A percentile compares a stretch with the other conserved stretches of the same genome.
These are phyloP conservation scores for Neodiprion lecontei DNA, from an alignment of 1,140 invertebrate genomes.

Conservation along the genomic window DNA sequence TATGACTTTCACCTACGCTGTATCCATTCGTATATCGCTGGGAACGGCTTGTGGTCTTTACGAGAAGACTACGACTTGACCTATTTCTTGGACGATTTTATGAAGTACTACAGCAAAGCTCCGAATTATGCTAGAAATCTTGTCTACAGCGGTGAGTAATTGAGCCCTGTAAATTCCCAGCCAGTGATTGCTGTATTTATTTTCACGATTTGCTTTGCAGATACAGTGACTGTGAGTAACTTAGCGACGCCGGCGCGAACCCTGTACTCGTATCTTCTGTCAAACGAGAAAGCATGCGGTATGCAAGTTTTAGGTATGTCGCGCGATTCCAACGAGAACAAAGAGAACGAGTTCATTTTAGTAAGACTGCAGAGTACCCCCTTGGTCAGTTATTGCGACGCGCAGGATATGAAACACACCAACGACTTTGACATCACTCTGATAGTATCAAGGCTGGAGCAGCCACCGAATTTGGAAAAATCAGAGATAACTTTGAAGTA, in stretches of 20 bases:
- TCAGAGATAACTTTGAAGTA: constrained; percentile 72
- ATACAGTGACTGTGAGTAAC: constrained; percentile 66
- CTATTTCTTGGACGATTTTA: constrained; percentile 83
- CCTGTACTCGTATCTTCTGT: constrained; percentile 77
- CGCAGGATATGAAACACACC: constrained; percentile 68
- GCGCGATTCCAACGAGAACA: constrained; percentile 53
- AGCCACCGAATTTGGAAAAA: constrained; percentile 50
- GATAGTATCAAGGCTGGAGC: constrained; percentile 68
- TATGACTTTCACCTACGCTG: constrained; percentile 86
- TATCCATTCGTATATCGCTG: constrained; percentile 75
- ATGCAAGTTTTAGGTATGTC: constrained; percentile 77
- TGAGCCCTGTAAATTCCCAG: constrained; percentile 17
- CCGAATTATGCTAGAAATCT: constrained; percentile 85
- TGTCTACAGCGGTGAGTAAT: constrained; percentile 70
- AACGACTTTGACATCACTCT: constrained; percentile 77
- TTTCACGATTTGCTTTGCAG: constrained; percentile 53
- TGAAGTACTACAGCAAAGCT: constrained; percentile 83
- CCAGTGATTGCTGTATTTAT: constrained; percentile 25
- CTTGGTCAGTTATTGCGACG: constrained; percentile 68
- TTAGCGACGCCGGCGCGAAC: constrained; percentile 71
- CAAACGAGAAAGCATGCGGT: constrained; percentile 73
- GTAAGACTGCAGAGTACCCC: constrained; percentile 68
- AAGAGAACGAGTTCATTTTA: constrained; percentile 67
- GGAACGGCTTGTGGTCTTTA: constrained; percentile 66
- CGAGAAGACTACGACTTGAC: constrained; percentile 77